Evolutionary conservation across 1,140 invertebrate species (phyloP).

Genomic region (Drosophila arawakana): DNA sequence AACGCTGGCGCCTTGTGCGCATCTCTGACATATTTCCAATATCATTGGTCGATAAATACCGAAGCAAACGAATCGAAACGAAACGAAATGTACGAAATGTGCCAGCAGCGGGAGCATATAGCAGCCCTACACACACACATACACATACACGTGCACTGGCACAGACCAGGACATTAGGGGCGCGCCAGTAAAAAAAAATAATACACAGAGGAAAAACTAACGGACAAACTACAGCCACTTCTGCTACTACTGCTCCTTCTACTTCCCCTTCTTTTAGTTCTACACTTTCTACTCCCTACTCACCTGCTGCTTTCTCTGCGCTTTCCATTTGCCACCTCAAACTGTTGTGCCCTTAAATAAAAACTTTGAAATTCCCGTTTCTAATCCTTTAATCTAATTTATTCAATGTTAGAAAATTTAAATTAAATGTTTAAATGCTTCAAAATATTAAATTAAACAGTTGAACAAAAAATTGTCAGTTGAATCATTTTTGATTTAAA

Average conservation of each 20-base stretch:
- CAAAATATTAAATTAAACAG: too few relatives aligned
- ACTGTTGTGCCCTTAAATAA: too few relatives aligned
- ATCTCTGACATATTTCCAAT: slow-evolving; percentile 84
- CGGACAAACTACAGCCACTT: slow-evolving; percentile 8
- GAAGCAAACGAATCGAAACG: slow-evolving; percentile 77
- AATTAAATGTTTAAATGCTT: too few relatives aligned
- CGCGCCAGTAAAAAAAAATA: slow-evolving; percentile 40
- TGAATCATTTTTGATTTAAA: too few relatives aligned
- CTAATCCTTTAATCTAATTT: too few relatives aligned
- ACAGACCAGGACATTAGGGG: slow-evolving; percentile 45
- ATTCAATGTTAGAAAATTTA: too few relatives aligned
- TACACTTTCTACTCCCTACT: not conserved
- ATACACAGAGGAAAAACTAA: slow-evolving; percentile 23
- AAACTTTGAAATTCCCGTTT: too few relatives aligned
- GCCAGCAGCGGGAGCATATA: slow-evolving; percentile 20
- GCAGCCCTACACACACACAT: slow-evolving; percentile 52
- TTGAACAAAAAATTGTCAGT: too few relatives aligned
- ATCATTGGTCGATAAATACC: slow-evolving; percentile 84
- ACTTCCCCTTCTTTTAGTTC: not conserved
- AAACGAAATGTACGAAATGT: slow-evolving; percentile 76
- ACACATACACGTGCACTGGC: slow-evolving; percentile 39
- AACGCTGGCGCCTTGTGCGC: slow-evolving; percentile 76
- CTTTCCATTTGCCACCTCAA: too few relatives aligned
- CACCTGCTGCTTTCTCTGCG: too few relatives aligned
- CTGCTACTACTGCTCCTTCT: not conserved